Base-by-base conservation (phyloP, 2,797 vertebrate genomes). In the Galaxias olidus region DNA sequence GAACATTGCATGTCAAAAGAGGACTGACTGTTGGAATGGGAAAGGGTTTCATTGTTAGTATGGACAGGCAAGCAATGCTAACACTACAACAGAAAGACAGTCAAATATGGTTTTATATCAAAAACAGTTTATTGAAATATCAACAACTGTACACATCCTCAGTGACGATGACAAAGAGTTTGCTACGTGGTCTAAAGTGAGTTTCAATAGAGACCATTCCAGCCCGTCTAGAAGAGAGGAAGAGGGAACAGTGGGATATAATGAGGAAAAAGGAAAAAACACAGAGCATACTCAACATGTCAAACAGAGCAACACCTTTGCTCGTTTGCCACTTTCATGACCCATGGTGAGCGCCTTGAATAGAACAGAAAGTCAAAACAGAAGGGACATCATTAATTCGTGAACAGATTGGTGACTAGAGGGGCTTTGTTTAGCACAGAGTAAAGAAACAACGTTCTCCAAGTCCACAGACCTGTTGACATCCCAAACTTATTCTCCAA, bases 71-170 rank as follows among this genome's bases (percentile, higher is more conserved):
- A 30, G 30, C 6, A 30, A n/a, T 6, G 30, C 6, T 30, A 30
- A 30, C 15, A 55, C 56, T 15, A 19, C 66, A 61, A 41, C 51
- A 86, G 53, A 84, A 82, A 87, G 70, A 59, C 79, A 87, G 76
- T 76, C 83, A 72, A 54, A 69, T 63, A 66, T 81, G 67, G 85
- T 86, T 82, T 82, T 81, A 89, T 78, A 87, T 75, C 64, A 90
- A 93, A 93, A 91, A 92, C 88, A 89, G 89, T 93, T 93, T 93
- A 93, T 93, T 92, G 91, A 92, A 88, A 90, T 91, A 91, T 93
- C 84, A 93, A 94, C 91, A 93, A 91, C 92, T 92, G 92, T 94
- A 94, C 93, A 94, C 65, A 78, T 89, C 88, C 87, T 91, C 84
- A 86, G 82, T 87, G 87, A 89, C 84, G 88, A 89, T 83, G 83